Percentiles rank a stretch among this genome's conserved stretches.
Conservation (phyloP, 2,797 vertebrate species). For the Podarcis siculus region DNA sequence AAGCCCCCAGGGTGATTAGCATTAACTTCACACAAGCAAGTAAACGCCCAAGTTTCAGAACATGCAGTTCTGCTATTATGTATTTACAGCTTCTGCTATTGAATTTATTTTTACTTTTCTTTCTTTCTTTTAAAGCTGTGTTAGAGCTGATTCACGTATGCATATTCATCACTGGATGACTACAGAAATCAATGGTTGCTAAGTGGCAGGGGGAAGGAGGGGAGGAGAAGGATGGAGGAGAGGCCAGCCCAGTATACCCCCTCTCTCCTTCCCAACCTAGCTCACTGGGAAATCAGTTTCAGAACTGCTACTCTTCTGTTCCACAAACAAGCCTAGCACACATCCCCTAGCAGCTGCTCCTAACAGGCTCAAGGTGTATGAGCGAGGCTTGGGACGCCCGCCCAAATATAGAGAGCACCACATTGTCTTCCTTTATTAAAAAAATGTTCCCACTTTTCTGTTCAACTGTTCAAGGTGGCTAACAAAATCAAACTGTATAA, state of each 20-base stretch:
- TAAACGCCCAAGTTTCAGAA: not conserved
- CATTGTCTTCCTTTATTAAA: no score
- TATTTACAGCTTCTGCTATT: not conserved
- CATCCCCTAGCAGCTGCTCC: not conserved
- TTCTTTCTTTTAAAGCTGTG: not conserved
- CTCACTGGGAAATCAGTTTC: not conserved
- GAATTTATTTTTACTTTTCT: not conserved
- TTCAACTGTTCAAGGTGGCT: not conserved
- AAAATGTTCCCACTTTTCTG: not conserved
- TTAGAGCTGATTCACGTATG: not conserved
- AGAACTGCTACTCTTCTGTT: not conserved
- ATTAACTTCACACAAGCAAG: not conserved
- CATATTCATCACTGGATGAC: not conserved
- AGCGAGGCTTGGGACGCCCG: not conserved
- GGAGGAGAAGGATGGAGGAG: not conserved
- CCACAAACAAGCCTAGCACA: not conserved
- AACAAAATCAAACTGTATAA: not conserved
- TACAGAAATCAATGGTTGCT: not conserved
- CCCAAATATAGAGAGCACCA: no score
- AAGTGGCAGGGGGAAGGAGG: not conserved
- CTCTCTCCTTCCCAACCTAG: not conserved
- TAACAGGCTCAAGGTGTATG: not conserved
- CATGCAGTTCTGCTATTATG: not conserved
- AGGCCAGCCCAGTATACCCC: not conserved
- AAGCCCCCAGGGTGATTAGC: slow-evolving; percentile 10